Conservation (phyloP, 2,888 invertebrate genomes). For the Theretra japonica region DNA sequence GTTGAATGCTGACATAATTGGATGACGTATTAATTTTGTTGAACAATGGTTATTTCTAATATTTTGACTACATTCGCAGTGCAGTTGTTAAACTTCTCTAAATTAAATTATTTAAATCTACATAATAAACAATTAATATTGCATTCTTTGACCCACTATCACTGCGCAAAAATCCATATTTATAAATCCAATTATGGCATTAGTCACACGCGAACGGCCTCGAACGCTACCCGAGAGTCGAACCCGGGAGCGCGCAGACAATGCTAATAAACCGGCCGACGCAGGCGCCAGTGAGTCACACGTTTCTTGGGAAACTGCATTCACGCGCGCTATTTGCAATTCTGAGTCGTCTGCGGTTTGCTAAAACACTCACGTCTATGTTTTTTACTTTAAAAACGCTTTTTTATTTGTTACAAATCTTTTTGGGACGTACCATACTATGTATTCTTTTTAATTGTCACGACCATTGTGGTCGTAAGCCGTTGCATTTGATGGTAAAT, state of each 20-base stretch:
- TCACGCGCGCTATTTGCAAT: neutral
- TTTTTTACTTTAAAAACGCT: constrained; percentile 1
- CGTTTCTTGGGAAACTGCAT: neutral
- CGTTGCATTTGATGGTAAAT: no score
- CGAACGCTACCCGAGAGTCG: neutral
- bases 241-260: constrained; percentile 9
- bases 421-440: no score
- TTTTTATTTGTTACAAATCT: neutral
- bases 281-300: constrained; percentile 21
- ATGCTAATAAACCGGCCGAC: constrained; percentile 19
- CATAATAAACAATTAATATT: no score
- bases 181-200: constrained; percentile 11
- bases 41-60: no score
- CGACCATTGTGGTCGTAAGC: no score
- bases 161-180: neutral
- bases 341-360: neutral
- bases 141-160: neutral
- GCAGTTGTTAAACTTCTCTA: no score
- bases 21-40: no score
- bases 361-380: neutral
- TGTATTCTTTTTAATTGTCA: no score
- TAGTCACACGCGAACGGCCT: constrained; percentile 10
- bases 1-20: no score
- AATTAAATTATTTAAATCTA: no score
- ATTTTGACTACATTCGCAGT: no score